Percentiles rank a stretch among this genome's conserved stretches.
phyloP scores from a whole-genome alignment of 2,888 invertebrate genomes.

The Harpalus rufipes region DNA sequence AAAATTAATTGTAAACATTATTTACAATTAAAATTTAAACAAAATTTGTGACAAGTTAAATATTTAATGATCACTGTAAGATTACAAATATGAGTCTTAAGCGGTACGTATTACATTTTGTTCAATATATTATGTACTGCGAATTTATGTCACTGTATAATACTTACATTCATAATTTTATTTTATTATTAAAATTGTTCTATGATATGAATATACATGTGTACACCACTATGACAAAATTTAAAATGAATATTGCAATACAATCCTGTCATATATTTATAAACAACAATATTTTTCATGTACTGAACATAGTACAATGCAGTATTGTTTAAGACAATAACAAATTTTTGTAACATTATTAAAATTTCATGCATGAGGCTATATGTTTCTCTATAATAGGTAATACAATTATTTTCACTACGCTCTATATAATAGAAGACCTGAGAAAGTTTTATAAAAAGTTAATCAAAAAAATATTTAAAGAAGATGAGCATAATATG shows the following conservation, averaged over 20 bases:
- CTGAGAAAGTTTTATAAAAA: constrained; percentile 27
- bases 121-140: too few species aligned
- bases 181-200: not conserved
- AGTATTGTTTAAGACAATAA: constrained; percentile 59
- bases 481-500: not conserved
- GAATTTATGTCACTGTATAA: too few species aligned
- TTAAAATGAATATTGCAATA: constrained; percentile 24
- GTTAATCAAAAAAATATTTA: not conserved
- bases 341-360: constrained; percentile 43
- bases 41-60: too few species aligned
- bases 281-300: constrained; percentile 44
- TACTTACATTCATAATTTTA: not conserved
- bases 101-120: too few species aligned
- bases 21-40: too few species aligned
- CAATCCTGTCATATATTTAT: constrained; percentile 48
- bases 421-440: constrained; percentile 34
- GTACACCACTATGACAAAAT: constrained; percentile 8
- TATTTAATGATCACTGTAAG: too few species aligned
- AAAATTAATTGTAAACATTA: too few species aligned
- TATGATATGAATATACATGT: not conserved
- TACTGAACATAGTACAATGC: constrained; percentile 35
- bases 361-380: constrained; percentile 51
- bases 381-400: constrained; percentile 27
- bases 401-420: constrained; percentile 61
- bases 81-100: too few species aligned